Conservation (phyloP, 2,113 vertebrate species). For the Syngnathus floridae region DNA sequence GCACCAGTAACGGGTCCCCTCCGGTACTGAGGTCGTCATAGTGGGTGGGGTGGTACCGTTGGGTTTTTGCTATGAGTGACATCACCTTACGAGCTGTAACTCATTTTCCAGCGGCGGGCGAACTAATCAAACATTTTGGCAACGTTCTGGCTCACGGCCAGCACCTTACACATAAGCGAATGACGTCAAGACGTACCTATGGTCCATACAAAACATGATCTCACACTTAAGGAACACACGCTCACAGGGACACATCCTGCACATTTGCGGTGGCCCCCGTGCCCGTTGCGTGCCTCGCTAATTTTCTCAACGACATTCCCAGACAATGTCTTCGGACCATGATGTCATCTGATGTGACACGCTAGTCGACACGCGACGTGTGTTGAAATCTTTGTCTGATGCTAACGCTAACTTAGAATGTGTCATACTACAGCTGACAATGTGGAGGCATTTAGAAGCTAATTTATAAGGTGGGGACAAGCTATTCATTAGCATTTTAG, state of each 20-base stretch:
- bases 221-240: constrained; percentile 29
- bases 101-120: constrained; percentile 47
- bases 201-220: constrained; percentile 39
- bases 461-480: not conserved
- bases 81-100: constrained; percentile 53
- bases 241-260: constrained; percentile 28
- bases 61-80: constrained; percentile 48
- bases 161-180: constrained; percentile 28
- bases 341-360: constrained; percentile 54
- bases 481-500: too few relatives aligned
- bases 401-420: constrained; percentile 10
- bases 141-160: constrained; percentile 24
- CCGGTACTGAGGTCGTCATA: constrained; percentile 9
- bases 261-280: constrained; percentile 38
- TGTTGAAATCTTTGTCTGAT: constrained; percentile 27
- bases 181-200: constrained; percentile 49
- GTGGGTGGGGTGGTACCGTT: constrained; percentile 46
- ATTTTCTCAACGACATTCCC: constrained; percentile 50
- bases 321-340: constrained; percentile 55
- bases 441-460: not conserved
- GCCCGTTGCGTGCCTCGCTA: constrained; percentile 44
- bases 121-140: constrained; percentile 56
- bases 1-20: not conserved
- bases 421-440: not conserved
- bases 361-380: constrained; percentile 22